phyloP scores from a whole-genome alignment of 1,140 invertebrate genomes.

The Meloidogyne chitwoodi region DNA sequence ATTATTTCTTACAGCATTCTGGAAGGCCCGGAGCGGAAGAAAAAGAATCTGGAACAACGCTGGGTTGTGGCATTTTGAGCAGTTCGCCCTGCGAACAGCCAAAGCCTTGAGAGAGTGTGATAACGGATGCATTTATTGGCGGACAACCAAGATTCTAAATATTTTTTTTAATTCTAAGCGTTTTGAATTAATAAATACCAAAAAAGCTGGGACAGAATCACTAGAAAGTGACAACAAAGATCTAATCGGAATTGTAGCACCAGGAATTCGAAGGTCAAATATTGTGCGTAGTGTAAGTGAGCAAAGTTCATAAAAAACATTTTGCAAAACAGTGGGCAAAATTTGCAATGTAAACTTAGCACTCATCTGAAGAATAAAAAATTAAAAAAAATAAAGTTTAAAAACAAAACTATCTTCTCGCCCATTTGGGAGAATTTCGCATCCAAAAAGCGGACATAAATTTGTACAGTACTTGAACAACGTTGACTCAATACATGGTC shows the following conservation, averaged over 20 bases:
- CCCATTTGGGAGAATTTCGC: constrained; percentile 72
- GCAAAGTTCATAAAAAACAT: constrained; percentile 85
- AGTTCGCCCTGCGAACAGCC: constrained; percentile 87
- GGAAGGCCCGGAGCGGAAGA: constrained; percentile 67
- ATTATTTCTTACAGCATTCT: constrained; percentile 74
- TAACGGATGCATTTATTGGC: constrained; percentile 76
- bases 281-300: constrained; percentile 85
- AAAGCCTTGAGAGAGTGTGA: constrained; percentile 80
- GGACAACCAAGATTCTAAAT: constrained; percentile 76
- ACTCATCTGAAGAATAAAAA: constrained; percentile 49
- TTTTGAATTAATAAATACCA: background rate
- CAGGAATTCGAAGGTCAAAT: constrained; percentile 85
- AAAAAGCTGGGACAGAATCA: constrained; percentile 1
- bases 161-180: background rate
- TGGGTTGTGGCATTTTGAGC: constrained; percentile 66
- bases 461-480: constrained; percentile 82
- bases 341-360: constrained; percentile 83
- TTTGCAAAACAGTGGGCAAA: constrained; percentile 77
- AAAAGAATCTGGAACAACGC: background rate
- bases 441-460: constrained; percentile 74
- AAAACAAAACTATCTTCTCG: constrained; percentile 23
- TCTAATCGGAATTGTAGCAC: constrained; percentile 83
- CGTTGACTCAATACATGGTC: constrained; percentile 79
- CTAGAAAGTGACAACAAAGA: constrained; percentile 74
- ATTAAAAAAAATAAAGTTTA: constrained; percentile 17